A percentile compares a stretch with the other conserved stretches of the same genome.
Conservation (phyloP, 2,113 vertebrate species). For the Actinemys pallida region DNA sequence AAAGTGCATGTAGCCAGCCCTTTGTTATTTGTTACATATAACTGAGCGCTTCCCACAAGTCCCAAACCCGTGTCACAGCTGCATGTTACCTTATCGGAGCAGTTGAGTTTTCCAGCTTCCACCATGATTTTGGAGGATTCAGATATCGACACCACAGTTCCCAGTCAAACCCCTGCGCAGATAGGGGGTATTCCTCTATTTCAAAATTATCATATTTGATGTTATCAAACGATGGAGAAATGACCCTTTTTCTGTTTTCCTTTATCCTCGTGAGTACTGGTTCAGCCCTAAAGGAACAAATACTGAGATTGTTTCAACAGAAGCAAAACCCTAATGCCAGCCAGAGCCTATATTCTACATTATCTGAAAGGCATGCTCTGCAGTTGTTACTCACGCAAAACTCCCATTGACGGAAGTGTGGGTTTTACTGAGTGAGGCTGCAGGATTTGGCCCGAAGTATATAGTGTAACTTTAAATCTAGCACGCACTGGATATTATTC, state of each 20-base stretch:
- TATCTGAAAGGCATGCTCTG: background rate
- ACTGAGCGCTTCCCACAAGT: background rate
- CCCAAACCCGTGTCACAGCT: background rate
- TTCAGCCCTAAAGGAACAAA: slow-evolving; percentile 86
- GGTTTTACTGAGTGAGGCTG: background rate
- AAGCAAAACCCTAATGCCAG: background rate
- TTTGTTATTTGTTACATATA: background rate
- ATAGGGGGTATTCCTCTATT: slow-evolving; percentile 96
- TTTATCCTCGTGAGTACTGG: slow-evolving; percentile 94
- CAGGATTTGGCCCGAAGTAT: background rate
- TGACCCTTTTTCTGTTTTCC: slow-evolving; percentile 93
- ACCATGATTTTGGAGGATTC: slow-evolving; percentile 97
- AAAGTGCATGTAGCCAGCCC: background rate
- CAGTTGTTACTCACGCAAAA: background rate
- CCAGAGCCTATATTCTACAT: background rate
- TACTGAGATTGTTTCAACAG: background rate
- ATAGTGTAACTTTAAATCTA: background rate
- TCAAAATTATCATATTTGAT: slow-evolving; percentile 99
- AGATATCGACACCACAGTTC: slow-evolving; percentile 98
- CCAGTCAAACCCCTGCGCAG: slow-evolving; percentile 98
- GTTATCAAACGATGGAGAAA: slow-evolving; percentile 98
- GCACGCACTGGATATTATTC: background rate
- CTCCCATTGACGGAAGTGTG: background rate
- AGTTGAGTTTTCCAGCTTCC: slow-evolving; percentile 92
- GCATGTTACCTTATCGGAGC: slow-evolving; percentile 91